Percentiles rank a stretch among this genome's conserved stretches.
These are phyloP conservation scores for Melanocharis versteri DNA, from an alignment of 2,113 vertebrate species.

Conservation along the genomic window DNA sequence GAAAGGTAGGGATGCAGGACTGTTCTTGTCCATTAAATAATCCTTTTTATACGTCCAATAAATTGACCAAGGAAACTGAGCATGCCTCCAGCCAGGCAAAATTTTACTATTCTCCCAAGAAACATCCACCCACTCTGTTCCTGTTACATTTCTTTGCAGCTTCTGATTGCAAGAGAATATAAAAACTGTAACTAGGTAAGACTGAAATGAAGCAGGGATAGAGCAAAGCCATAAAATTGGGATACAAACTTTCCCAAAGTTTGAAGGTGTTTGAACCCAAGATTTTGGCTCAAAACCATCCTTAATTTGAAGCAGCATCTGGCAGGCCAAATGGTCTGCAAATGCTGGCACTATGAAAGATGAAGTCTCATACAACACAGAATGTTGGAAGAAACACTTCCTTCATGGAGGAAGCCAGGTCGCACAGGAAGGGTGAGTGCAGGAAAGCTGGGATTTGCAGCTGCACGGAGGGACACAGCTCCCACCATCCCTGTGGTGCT, in stretches of 20 bases:
- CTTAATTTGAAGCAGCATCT: slow-evolving; percentile 55
- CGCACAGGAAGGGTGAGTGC: neutral
- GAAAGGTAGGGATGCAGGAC: slow-evolving; percentile 11
- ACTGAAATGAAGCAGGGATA: slow-evolving; percentile 55
- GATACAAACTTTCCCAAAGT: slow-evolving; percentile 43
- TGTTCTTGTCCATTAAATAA: slow-evolving; percentile 26
- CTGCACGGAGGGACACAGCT: neutral
- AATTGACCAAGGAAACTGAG: slow-evolving; percentile 31
- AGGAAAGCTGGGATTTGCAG: neutral
- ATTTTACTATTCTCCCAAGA: slow-evolving; percentile 48
- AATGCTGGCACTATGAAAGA: neutral
- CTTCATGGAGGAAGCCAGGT: neutral
- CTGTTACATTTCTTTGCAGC: slow-evolving; percentile 8
- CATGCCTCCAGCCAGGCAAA: slow-evolving; percentile 7
- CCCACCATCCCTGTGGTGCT: neutral
- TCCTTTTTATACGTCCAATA: slow-evolving; percentile 8
- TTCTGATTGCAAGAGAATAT: slow-evolving; percentile 50
- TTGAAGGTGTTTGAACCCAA: slow-evolving; percentile 46
- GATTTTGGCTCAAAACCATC: slow-evolving; percentile 41
- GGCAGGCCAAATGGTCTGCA: slow-evolving; percentile 41
- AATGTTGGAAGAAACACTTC: neutral
- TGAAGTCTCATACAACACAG: neutral
- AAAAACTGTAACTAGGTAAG: slow-evolving; percentile 57
- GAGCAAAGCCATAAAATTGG: neutral
- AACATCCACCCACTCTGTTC: slow-evolving; percentile 35